phyloP scores from a whole-genome alignment of 37 sponge, comb jelly and placozoan species.

The Tethya wilhelma region DNA sequence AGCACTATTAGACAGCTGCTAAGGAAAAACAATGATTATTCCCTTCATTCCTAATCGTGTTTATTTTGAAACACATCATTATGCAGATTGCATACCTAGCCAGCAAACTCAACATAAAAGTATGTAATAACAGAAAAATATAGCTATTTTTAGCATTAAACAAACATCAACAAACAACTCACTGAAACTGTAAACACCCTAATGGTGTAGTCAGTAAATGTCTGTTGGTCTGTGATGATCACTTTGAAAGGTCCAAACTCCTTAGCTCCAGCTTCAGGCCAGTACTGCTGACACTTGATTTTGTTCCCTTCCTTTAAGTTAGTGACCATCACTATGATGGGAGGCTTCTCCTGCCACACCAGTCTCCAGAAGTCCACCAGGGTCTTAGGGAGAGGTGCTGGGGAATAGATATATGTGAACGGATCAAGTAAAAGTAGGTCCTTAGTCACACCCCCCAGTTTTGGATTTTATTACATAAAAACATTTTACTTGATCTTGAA shows the following conservation, averaged over 20 bases:
- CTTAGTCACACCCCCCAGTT: neutral
- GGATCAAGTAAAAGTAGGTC: neutral
- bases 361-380: conserved; percentile 78
- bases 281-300: conserved; percentile 82
- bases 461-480: no score
- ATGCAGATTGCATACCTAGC: no score
- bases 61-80: no score
- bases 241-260: conserved; percentile 65
- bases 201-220: conserved; percentile 56
- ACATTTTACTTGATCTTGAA: no score
- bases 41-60: no score
- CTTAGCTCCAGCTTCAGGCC: conserved; percentile 49
- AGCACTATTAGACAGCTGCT: neutral
- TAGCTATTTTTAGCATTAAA: no score
- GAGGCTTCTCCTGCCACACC: conserved; percentile 70
- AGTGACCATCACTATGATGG: conserved; percentile 80
- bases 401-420: neutral
- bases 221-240: conserved; percentile 33
- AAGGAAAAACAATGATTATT: no score
- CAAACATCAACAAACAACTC: no score
- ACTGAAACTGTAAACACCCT: conserved; percentile 43
- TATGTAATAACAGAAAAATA: no score
- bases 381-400: conserved; percentile 67
- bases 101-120: no score
- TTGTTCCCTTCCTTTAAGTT: conserved; percentile 66